Percentiles rank a stretch among this genome's conserved stretches.
These are phyloP conservation scores for Harpalus rubripes DNA, from an alignment of 2,888 invertebrate genomes.

Conservation along the genomic window DNA sequence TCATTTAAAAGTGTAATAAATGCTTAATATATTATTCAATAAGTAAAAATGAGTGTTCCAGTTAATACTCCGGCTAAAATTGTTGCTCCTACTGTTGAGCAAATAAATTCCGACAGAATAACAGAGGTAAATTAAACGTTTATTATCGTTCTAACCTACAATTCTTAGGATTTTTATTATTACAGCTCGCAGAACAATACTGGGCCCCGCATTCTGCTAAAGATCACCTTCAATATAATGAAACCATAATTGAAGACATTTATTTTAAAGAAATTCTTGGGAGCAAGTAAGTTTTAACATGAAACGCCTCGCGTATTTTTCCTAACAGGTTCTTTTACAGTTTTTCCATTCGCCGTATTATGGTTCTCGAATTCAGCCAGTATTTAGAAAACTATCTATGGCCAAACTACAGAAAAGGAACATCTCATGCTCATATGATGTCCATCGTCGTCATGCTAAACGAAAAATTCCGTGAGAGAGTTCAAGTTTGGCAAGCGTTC, in stretches of 20 bases:
- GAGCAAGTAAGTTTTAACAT: slow-evolving; percentile 82
- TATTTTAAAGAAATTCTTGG: slow-evolving; percentile 92
- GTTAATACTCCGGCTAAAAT: slow-evolving; percentile 74
- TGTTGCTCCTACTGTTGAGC: slow-evolving; percentile 90
- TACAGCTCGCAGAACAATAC: slow-evolving; percentile 92
- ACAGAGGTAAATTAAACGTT: slow-evolving; percentile 83
- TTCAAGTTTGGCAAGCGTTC: slow-evolving; percentile 97
- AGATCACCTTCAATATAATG: slow-evolving; percentile 86
- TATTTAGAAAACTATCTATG: slow-evolving; percentile 98
- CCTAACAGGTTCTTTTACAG: slow-evolving; percentile 75
- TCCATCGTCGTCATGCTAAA: slow-evolving; percentile 99
- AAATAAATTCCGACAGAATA: slow-evolving; percentile 93
- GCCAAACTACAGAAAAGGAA: slow-evolving; percentile 93
- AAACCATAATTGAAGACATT: slow-evolving; percentile 91
- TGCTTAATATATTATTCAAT: slow-evolving; percentile 9
- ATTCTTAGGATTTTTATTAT: slow-evolving; percentile 1
- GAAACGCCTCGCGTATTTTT: slow-evolving; percentile 1
- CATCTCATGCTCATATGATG: slow-evolving; percentile 93
- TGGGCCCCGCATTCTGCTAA: slow-evolving; percentile 93
- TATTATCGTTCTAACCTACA: slow-evolving; percentile 67
- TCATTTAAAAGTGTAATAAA: background rate
- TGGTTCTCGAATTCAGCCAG: slow-evolving; percentile 98
- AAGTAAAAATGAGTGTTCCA: slow-evolving; percentile 53
- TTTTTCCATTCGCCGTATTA: slow-evolving; percentile 91
- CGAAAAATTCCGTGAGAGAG: slow-evolving; percentile 98